Percentiles rank a stretch among this genome's conserved stretches.
Evolutionary conservation across 2,888 invertebrate genomes (phyloP).

Genomic region (Carcina quercana): DNA sequence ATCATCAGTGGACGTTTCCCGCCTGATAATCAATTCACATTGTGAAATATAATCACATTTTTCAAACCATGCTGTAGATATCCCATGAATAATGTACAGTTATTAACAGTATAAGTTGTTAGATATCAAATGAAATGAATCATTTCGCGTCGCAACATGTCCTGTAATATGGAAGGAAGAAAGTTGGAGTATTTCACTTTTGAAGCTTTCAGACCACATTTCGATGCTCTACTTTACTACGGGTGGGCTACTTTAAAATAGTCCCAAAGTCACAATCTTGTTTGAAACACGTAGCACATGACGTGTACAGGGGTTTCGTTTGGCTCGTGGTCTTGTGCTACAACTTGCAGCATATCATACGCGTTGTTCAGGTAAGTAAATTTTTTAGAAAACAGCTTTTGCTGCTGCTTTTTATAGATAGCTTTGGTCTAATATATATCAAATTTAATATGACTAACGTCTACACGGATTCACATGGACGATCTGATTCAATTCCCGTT

Average conservation of each 20-base stretch:
- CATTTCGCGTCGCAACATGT: too few relatives aligned
- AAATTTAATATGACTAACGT: too few relatives aligned
- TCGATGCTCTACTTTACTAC: conserved; percentile 44
- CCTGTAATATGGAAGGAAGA: not conserved
- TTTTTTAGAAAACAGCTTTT: too few relatives aligned
- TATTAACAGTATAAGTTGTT: not conserved
- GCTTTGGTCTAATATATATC: too few relatives aligned
- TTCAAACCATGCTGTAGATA: not conserved
- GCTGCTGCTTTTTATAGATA: not conserved
- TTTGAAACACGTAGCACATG: conserved; percentile 27
- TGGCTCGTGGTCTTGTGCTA: conserved; percentile 36
- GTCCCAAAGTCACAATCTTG: conserved; percentile 26
- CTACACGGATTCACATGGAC: too few relatives aligned
- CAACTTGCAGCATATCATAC: conserved; percentile 49
- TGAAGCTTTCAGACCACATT: conserved; percentile 41
- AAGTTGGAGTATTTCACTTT: conserved; percentile 21
- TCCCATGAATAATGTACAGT: not conserved
- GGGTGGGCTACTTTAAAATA: conserved; percentile 47
- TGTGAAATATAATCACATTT: too few relatives aligned
- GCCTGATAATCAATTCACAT: too few relatives aligned
- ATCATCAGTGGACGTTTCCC: too few relatives aligned
- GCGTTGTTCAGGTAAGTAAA: conserved; percentile 44
- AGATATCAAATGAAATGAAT: too few relatives aligned
- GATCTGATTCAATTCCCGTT: too few relatives aligned
- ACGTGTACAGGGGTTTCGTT: conserved; percentile 28